phyloP scores from a whole-genome alignment of 2,888 invertebrate species.

The Lysandra coridon region DNA sequence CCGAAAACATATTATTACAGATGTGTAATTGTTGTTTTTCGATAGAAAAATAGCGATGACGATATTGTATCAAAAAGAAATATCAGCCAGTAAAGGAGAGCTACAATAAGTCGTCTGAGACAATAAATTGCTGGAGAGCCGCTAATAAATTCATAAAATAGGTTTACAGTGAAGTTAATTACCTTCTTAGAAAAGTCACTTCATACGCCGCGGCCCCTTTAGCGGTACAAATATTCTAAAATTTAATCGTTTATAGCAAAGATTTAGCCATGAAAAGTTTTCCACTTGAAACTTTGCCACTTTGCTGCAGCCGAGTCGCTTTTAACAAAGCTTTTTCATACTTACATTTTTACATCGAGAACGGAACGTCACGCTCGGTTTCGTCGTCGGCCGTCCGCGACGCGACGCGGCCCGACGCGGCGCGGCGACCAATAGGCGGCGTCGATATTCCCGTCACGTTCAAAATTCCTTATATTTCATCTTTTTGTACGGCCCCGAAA shows the following conservation, averaged over 20 bases:
- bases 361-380: constrained; percentile 78
- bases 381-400: constrained; percentile 67
- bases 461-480: constrained; percentile 80
- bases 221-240: constrained; percentile 75
- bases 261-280: constrained; percentile 79
- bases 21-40: too few relatives aligned
- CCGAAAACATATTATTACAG: too few relatives aligned
- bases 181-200: constrained; percentile 50
- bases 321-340: constrained; percentile 80
- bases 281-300: constrained; percentile 80
- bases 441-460: constrained; percentile 75
- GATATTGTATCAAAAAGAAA: too few relatives aligned
- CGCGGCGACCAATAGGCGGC: constrained; percentile 76
- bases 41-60: too few relatives aligned
- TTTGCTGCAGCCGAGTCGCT: constrained; percentile 75
- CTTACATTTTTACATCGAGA: constrained; percentile 78
- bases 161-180: constrained; percentile 37
- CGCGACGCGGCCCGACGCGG: constrained; percentile 57
- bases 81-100: neutral
- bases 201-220: constrained; percentile 55
- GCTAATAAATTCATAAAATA: constrained; percentile 17
- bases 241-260: constrained; percentile 76
- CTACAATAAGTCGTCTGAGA: neutral
- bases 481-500: constrained; percentile 77
- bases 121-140: constrained; percentile 7